Base-by-base conservation (phyloP, 2,888 invertebrate species). In the Agriopis leucophaearia region DNA sequence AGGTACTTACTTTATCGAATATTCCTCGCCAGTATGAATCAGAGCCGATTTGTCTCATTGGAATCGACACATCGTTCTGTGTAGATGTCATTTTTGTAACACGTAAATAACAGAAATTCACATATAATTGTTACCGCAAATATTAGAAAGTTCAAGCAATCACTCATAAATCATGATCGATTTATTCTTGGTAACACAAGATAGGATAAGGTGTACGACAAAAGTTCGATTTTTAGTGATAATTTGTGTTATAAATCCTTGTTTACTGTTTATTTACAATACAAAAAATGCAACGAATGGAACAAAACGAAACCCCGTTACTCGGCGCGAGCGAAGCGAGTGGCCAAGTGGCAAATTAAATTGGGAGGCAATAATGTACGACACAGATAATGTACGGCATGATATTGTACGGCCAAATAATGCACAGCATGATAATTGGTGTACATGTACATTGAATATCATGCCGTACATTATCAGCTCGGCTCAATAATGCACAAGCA, bases 21-120 rank as follows among this genome's bases (percentile, higher is more conserved):
- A 94, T 89, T 77, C 89, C 84, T 64, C 90, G 85, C 94, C 94
- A 94, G 77, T 94, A 94, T 62, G 91, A 83, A 82, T 94, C 92
- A 12, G 91, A 89, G 76, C 91, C 85, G 13, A 91, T 90, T 51
- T 91, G 92, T 64, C 90, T 90, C 71, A 94, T 80, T 64, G 93
- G 94, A 79, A 94, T 85, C 50, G 92, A 89, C 64, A 93, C 89
- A 48, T 93, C 94, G 70, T 88, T 82, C 67, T 85, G 88, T 73
- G 82, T 82, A 58, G 87, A 83, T 72, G 89, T 83, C 93, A 94
- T 94, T 87, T 88, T 84, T 78, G 80, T 81, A 77, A 79, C 66
- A 52, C 63, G 64, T 65, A 71, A 69, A 80, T 76, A 73, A 67
- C 69, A 68, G 63, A 74, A 74, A 76, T 73, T 70, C 70, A 73